These are phyloP conservation scores for Pseudomyrmex gracilis DNA, from an alignment of 1,140 invertebrate genomes.

Conservation along the genomic window DNA sequence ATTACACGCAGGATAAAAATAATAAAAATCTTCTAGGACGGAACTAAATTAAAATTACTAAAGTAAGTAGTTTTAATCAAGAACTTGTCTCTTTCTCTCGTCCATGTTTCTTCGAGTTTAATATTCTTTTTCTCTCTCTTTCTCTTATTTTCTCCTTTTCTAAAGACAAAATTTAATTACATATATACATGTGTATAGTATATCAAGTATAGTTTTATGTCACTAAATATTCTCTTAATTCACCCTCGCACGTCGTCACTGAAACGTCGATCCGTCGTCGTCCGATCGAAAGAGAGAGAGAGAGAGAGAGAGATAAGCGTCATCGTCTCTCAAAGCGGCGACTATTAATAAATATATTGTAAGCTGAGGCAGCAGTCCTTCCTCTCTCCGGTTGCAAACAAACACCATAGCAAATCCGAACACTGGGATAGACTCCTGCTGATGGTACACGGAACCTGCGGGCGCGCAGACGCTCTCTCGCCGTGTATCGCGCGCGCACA, in stretches of 20 bases:
- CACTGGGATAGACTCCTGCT: slow-evolving; percentile 58
- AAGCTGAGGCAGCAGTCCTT: not conserved
- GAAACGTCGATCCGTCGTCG: not conserved
- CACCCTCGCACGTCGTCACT: slow-evolving; percentile 10
- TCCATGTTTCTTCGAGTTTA: no score
- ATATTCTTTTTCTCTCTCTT: no score
- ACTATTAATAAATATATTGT: slow-evolving; percentile 69
- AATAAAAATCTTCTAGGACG: no score
- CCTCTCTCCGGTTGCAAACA: not conserved
- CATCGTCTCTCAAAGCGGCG: slow-evolving; percentile 65
- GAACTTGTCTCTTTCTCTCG: no score
- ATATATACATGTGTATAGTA: not conserved
- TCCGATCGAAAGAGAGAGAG: slow-evolving; percentile 7
- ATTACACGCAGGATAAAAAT: no score
- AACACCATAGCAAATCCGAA: slow-evolving; percentile 61
- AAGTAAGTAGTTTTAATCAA: no score
- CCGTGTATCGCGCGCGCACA: not conserved
- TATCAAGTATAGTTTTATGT: not conserved
- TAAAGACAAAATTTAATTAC: no score
- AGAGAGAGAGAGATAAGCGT: not conserved
- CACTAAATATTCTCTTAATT: slow-evolving; percentile 12
- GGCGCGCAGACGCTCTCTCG: slow-evolving; percentile 26
- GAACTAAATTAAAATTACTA: no score
- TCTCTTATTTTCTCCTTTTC: no score
- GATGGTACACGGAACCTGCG: slow-evolving; percentile 45